Percentiles rank a stretch among this genome's conserved stretches.
phyloP scores from a whole-genome alignment of 2,888 invertebrate species.

The Sarcophaga carnaria region DNA sequence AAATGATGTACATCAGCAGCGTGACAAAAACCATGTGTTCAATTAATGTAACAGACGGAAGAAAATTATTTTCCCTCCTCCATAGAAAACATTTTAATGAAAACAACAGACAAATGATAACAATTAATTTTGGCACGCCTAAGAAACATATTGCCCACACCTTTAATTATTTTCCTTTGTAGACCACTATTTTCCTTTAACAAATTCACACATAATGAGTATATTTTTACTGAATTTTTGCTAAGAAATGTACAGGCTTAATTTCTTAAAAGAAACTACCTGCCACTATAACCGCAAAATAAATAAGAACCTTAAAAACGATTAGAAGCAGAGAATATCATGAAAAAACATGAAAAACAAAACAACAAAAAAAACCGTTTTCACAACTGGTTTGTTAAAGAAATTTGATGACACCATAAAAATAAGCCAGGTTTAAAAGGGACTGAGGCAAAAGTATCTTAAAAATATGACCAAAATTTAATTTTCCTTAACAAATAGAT shows the following conservation, averaged over 20 bases:
- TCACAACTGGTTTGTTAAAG: not conserved
- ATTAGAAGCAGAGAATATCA: not conserved
- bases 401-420: not conserved
- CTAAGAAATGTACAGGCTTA: slow-evolving; percentile 5
- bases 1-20: too few relatives aligned
- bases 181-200: slow-evolving; percentile 35
- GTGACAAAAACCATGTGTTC: too few relatives aligned
- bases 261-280: slow-evolving; percentile 22
- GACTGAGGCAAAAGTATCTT: not conserved
- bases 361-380: slow-evolving; percentile 3
- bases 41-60: too few relatives aligned
- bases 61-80: too few relatives aligned
- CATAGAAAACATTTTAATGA: too few relatives aligned
- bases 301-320: not conserved
- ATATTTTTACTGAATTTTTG: slow-evolving; percentile 13
- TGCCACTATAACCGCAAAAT: slow-evolving; percentile 48
- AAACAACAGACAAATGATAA: too few relatives aligned
- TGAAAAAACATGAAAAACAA: slow-evolving; percentile 13
- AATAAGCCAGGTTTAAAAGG: too few relatives aligned
- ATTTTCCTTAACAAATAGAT: slow-evolving; percentile 21
- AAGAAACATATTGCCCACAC: not conserved
- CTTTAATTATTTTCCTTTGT: not conserved
- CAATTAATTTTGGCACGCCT: not conserved
- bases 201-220: slow-evolving; percentile 44
- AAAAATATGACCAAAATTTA: slow-evolving; percentile 45